Conservation (phyloP, 2,888 invertebrate genomes). For the Melolontha melolontha region DNA sequence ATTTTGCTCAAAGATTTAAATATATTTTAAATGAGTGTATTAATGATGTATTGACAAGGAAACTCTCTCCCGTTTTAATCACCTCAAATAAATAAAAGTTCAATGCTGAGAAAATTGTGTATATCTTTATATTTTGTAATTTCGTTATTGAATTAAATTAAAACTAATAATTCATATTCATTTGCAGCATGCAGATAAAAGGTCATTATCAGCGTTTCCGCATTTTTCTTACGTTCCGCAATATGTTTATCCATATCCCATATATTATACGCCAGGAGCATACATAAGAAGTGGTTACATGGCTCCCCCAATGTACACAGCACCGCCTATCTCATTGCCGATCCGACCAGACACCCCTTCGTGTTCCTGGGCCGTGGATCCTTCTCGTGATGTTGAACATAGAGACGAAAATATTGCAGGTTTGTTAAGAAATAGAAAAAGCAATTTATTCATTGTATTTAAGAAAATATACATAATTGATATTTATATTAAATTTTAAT, state of each 20-base stretch:
- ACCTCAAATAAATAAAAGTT: too few relatives aligned
- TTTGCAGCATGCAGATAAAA: conserved; percentile 57
- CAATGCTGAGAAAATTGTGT: too few relatives aligned
- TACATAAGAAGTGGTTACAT: conserved; percentile 57
- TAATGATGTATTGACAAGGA: too few relatives aligned
- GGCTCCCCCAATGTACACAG: conserved; percentile 58
- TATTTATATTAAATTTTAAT: too few relatives aligned
- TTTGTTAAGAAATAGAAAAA: conserved; percentile 50
- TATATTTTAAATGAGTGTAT: too few relatives aligned
- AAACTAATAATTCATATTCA: conserved; percentile 15
- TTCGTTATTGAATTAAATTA: not conserved
- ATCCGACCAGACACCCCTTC: conserved; percentile 66
- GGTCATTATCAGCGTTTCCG: conserved; percentile 60
- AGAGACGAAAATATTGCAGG: conserved; percentile 73
- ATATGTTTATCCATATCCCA: conserved; percentile 61
- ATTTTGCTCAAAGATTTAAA: too few relatives aligned
- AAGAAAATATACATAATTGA: not conserved
- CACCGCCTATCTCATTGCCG: conserved; percentile 67
- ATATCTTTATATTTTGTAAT: too few relatives aligned
- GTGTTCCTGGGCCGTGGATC: conserved; percentile 69
- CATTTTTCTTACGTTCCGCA: conserved; percentile 67
- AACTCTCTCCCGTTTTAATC: too few relatives aligned
- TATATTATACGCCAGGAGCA: conserved; percentile 56
- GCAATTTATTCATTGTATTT: not conserved
- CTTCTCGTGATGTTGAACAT: conserved; percentile 62